Evolutionary conservation across 92 coral and sea anemone genomes (phyloP).

Genomic region (Parazoanthus atlanticus): DNA sequence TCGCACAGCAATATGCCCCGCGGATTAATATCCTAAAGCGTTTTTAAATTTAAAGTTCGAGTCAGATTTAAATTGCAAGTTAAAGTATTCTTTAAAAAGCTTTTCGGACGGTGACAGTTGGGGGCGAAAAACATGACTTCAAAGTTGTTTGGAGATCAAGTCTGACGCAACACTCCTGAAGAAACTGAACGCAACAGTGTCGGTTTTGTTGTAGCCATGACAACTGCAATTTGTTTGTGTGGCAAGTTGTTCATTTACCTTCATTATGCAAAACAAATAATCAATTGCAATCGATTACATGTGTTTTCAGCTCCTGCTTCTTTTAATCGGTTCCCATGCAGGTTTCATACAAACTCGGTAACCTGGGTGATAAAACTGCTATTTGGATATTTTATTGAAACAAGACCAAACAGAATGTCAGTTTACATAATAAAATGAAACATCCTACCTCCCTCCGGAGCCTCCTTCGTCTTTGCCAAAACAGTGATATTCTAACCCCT

Average conservation of each 20-base stretch:
- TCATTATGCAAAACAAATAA: conserved; percentile 6
- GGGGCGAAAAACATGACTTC: background rate
- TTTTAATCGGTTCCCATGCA: background rate
- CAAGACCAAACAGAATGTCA: too few relatives aligned
- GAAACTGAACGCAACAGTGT: background rate
- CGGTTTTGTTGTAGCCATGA: conserved; percentile 13
- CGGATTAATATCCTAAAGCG: background rate
- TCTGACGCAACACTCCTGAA: background rate
- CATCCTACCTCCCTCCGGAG: too few relatives aligned
- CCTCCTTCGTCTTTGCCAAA: too few relatives aligned
- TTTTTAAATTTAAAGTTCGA: too few relatives aligned
- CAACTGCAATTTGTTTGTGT: conserved; percentile 6
- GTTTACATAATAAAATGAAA: too few relatives aligned
- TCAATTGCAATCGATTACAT: background rate
- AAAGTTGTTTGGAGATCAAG: background rate
- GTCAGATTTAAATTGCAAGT: background rate
- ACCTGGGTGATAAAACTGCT: background rate
- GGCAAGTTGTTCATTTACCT: conserved; percentile 28
- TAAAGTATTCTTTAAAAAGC: too few relatives aligned
- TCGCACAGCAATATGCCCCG: background rate
- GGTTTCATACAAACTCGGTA: background rate
- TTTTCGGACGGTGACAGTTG: background rate
- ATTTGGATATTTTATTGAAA: background rate
- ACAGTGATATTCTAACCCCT: too few relatives aligned
- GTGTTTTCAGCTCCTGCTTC: background rate